Conservation (phyloP, 2,888 invertebrate species). For the Melinaea marsaeus region DNA sequence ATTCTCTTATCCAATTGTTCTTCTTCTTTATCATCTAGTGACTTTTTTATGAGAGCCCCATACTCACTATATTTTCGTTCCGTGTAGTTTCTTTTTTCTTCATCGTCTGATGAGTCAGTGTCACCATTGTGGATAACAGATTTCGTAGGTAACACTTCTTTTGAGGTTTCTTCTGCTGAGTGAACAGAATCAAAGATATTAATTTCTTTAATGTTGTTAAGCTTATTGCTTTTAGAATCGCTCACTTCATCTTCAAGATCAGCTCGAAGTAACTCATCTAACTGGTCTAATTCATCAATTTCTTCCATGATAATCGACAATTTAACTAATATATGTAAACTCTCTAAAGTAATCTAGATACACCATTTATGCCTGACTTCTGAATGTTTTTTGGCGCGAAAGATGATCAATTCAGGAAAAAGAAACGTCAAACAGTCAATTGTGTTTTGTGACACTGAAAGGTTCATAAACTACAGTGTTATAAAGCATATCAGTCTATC, state of each 20-base stretch:
- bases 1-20: conserved; percentile 54
- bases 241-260: conserved; percentile 46
- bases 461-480: too few species aligned
- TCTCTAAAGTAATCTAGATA: too few species aligned
- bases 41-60: conserved; percentile 82
- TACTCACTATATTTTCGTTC: conserved; percentile 84
- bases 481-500: too few species aligned
- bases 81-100: conserved; percentile 85
- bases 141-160: conserved; percentile 18
- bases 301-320: conserved; percentile 41
- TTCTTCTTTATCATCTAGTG: conserved; percentile 68
- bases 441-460: too few species aligned
- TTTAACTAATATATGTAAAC: conserved; percentile 8
- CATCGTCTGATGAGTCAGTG: conserved; percentile 89
- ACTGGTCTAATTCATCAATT: conserved; percentile 61
- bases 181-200: conserved; percentile 53
- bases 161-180: conserved; percentile 26
- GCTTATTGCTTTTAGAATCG: conserved; percentile 30
- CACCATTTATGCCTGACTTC: too few species aligned
- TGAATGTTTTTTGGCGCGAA: too few species aligned
- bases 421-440: too few species aligned
- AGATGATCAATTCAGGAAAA: too few species aligned
- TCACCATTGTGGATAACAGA: conserved; percentile 77
- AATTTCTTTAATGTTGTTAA: conserved; percentile 45
- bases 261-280: conserved; percentile 67